Evolutionary conservation across 2,113 vertebrate genomes (phyloP).

Genomic region (Oenanthe oenanthe): DNA sequence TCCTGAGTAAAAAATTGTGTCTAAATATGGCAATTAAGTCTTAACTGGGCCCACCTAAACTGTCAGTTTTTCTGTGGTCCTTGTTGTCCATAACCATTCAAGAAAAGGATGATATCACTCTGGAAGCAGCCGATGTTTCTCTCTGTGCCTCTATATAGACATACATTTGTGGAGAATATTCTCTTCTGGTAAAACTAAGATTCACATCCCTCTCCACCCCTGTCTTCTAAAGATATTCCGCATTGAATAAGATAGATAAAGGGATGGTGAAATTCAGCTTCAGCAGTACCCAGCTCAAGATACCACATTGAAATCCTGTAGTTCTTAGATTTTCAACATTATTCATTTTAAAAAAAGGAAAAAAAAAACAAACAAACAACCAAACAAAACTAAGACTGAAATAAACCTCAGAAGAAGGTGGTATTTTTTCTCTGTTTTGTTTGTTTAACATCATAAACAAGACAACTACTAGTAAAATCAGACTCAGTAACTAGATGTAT

Average conservation of each 20-base stretch:
- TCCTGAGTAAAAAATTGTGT: not conserved
- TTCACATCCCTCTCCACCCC: accelerated
- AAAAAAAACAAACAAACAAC: not conserved
- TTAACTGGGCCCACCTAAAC: not conserved
- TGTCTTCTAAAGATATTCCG: not conserved
- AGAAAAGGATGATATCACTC: not conserved
- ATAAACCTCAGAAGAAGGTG: not conserved
- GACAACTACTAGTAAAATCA: not conserved
- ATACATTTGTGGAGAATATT: not conserved
- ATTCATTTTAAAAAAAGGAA: not conserved
- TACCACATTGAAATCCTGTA: not conserved
- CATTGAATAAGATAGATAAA: not conserved
- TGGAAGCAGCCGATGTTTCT: not conserved
- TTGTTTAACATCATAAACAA: not conserved
- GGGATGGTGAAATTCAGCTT: not conserved
- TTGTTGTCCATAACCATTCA: not conserved
- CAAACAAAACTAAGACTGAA: not conserved
- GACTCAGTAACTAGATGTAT: not conserved
- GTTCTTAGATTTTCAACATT: not conserved
- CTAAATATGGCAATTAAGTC: not conserved
- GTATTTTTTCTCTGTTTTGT: not conserved
- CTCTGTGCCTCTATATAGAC: not conserved
- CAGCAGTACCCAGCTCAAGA: not conserved
- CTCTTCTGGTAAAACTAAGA: not conserved
- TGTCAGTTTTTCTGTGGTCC: not conserved